Conservation (phyloP, 2,888 invertebrate species). For the Abscondita cerata region DNA sequence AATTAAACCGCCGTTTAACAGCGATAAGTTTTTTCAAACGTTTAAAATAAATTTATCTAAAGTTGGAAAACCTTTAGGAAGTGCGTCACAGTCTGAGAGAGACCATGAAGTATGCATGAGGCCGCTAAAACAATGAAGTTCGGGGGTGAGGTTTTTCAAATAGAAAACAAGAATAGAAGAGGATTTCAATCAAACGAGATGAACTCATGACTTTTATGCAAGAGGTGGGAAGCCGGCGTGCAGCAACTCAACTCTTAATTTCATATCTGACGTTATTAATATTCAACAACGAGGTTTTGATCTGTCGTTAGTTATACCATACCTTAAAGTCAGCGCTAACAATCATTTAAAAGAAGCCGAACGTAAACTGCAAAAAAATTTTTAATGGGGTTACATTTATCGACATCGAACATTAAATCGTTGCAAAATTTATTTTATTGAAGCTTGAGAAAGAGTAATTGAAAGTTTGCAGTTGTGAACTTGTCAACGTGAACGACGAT, state of each 20-base stretch:
- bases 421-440: too few relatives aligned
- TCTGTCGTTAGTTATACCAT: constrained; percentile 29
- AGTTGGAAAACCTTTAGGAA: constrained; percentile 28
- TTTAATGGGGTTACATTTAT: too few relatives aligned
- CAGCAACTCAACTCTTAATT: constrained; percentile 49
- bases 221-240: constrained; percentile 53
- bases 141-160: constrained; percentile 58
- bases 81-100: constrained; percentile 39
- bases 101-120: constrained; percentile 60
- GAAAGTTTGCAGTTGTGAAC: too few relatives aligned
- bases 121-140: constrained; percentile 58
- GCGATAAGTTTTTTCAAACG: background rate
- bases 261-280: constrained; percentile 36
- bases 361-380: background rate
- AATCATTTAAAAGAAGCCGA: constrained; percentile 18
- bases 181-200: constrained; percentile 62
- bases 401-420: too few relatives aligned
- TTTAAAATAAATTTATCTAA: constrained; percentile 31
- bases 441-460: too few relatives aligned
- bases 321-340: constrained; percentile 24
- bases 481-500: too few relatives aligned
- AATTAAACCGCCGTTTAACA: background rate
- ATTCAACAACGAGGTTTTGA: constrained; percentile 33
- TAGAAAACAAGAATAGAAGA: constrained; percentile 59
- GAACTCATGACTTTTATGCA: constrained; percentile 62